Evolutionary conservation across 2,888 invertebrate genomes (phyloP), one percentile per base, ranked within the genome.

Genomic region (Drosophila nr. medialis): DNA sequence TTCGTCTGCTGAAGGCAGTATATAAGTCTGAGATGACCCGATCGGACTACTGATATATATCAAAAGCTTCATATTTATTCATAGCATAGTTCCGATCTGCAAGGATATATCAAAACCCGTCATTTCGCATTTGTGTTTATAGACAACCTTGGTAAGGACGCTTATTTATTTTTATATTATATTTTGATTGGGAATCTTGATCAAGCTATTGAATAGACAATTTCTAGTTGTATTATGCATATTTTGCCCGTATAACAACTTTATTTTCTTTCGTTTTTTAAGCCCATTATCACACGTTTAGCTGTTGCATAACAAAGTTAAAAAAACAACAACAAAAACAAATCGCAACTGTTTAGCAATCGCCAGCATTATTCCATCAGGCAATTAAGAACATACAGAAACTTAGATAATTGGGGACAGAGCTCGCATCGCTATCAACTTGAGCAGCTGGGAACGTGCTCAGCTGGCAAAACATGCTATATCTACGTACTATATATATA

Each of bases 401-500:
- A 10, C 59, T 65, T 60, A 45, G 67, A 32, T 73, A 67, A 66
- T 66, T 61, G 34, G 34, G 55, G 27, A 18, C 45, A 61, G 34
- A 60, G 30, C 32, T 59, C 13, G 29, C 32, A 51, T 56, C 30
- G 30, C 24, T 36, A 42, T 32, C 21, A 50, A 40, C 29, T 45
- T 55, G 42, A 38, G 15, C 50, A 42, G 45, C 51, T 50, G 13
- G 30, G 55, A 71, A 71, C 72, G 64, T 72, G 72, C 55, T 50
- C n/a, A 50, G 54, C 70, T 36, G 42, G 27, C 38, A 38, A 38
- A 38, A 29, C 13, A 55, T 54, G 24, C 21, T 38, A 60, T 24
- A 65, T 27, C 48, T 65, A 66, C 56, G 40, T 66, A 54, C 27
- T 32, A 69, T 48, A 62, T 68, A 51, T 64, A 72, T 32, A 29